These are phyloP conservation scores for Bombus polaris DNA, from an alignment of 1,140 invertebrate species.

Conservation along the genomic window DNA sequence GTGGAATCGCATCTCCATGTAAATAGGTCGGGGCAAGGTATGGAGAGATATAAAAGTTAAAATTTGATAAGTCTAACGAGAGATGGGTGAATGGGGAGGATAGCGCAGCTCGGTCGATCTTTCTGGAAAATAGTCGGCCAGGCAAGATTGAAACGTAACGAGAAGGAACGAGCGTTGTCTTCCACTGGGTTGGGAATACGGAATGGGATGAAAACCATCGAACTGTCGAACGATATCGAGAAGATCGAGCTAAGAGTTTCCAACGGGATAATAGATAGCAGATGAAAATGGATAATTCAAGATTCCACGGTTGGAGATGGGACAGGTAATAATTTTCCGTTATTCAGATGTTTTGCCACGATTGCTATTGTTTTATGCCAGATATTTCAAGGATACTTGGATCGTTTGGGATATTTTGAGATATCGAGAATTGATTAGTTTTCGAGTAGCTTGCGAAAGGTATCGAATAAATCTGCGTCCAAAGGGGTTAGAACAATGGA, in stretches of 20 bases:
- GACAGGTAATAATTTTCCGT: neutral
- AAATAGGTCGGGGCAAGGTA: neutral
- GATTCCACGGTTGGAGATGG: neutral
- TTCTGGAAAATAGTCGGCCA: neutral
- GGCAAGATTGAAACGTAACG: neutral
- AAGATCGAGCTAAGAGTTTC: neutral
- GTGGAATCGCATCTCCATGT: neutral
- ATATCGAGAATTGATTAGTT: no score
- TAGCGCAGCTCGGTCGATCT: neutral
- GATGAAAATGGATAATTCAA: conserved; percentile 23
- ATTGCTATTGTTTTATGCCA: neutral
- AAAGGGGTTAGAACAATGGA: no score
- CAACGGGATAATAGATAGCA: neutral
- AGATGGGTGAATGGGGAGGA: neutral
- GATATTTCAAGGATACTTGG: no score
- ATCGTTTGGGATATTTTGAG: no score
- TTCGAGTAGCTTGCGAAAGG: no score
- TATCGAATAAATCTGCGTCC: no score
- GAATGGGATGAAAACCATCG: conserved; percentile 3
- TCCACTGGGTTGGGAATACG: neutral
- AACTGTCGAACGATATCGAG: conserved; percentile 14
- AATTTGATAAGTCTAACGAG: conserved; percentile 14
- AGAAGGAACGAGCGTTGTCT: conserved; percentile 13
- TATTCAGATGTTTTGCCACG: neutral
- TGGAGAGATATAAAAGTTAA: neutral